Conservation (phyloP, 2,113 vertebrate genomes). For the Pantherophis guttatus region DNA sequence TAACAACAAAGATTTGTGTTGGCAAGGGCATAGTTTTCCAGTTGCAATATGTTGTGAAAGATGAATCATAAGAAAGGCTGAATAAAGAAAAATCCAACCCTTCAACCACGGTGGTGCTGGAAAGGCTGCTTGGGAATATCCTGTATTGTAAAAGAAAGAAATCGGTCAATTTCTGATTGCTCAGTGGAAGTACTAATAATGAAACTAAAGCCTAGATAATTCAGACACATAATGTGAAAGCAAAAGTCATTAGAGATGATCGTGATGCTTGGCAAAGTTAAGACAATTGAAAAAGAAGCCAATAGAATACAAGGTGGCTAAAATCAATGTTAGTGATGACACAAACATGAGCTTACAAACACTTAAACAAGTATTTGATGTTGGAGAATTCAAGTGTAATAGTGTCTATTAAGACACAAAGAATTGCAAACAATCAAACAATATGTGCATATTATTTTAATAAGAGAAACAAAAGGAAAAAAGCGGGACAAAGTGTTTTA, state of each 20-base stretch:
- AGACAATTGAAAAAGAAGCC: not conserved
- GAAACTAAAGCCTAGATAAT: not conserved
- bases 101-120: not conserved
- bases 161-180: not conserved
- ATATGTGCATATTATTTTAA: not conserved
- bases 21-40: not conserved
- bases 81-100: not conserved
- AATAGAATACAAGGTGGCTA: not conserved
- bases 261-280: not conserved
- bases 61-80: not conserved
- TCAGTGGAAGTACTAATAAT: not conserved
- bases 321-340: not conserved
- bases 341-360: not conserved
- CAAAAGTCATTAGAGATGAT: not conserved
- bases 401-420: not conserved
- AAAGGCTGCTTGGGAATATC: not conserved
- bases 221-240: not conserved
- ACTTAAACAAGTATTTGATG: not conserved
- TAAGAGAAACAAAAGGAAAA: not conserved
- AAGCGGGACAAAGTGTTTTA: not conserved
- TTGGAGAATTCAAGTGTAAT: not conserved
- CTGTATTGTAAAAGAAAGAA: not conserved
- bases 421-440: not conserved
- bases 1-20: not conserved
- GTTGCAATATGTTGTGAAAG: not conserved